Evolutionary conservation across 2,113 vertebrate genomes (phyloP).

Genomic region (Mastomys coucha): DNA sequence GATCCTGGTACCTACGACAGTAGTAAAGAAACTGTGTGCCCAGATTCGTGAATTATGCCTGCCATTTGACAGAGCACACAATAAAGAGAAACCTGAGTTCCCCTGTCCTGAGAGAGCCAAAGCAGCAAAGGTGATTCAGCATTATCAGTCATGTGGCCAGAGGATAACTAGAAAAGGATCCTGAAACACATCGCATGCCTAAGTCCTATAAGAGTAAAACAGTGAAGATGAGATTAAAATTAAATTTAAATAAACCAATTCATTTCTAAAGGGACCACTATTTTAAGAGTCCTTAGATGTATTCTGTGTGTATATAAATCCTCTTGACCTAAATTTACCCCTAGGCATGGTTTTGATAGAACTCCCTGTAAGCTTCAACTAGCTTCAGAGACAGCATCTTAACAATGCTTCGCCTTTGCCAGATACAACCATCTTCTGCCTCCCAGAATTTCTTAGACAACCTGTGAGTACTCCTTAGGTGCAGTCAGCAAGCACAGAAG

Average conservation of each 20-base stretch:
- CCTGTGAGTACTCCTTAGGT: background rate
- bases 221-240: background rate
- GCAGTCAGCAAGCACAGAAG: background rate
- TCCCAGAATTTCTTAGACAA: background rate
- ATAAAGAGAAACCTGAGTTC: background rate
- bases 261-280: background rate
- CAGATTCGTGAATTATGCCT: background rate
- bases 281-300: background rate
- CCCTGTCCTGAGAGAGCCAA: background rate
- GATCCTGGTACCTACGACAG: background rate
- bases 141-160: background rate
- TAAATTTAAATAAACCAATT: background rate
- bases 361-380: background rate
- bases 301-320: background rate
- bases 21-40: background rate
- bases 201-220: background rate
- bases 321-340: background rate
- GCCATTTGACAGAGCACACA: background rate
- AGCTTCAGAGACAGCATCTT: background rate
- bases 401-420: background rate
- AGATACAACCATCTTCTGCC: background rate
- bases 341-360: background rate
- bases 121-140: background rate
- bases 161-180: background rate
- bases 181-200: background rate